Evolutionary conservation across 2,888 invertebrate genomes (phyloP), one percentile per base, ranked within the genome.

Genomic region (Chorisops tibialis): DNA sequence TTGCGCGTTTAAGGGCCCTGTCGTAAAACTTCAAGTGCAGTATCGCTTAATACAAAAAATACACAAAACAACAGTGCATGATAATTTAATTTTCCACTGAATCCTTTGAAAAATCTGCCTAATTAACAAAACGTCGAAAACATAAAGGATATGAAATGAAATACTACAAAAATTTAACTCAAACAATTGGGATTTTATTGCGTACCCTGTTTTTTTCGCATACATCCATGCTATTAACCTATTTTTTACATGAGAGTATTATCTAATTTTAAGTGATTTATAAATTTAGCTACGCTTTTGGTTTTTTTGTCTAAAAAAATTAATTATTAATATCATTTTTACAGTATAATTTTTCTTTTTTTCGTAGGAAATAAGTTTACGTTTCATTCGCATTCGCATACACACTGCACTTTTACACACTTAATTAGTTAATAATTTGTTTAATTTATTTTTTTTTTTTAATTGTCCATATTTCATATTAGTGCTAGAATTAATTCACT

Each of bases 141-240:
- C 30, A 7, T 30, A 30, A 30, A 30, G 30, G 30, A 30, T 7
- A 5, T 14, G 9, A 51, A 50, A 56, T 56, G 22, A 39, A 16
- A 41, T 24, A 18, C n/a, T 7, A 4, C 4, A 14, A 38, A 16
- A 1, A 9, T 48, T 48, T 54, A 65, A 65, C 63, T 65, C 62
- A 65, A 65, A 65, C 65, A 65, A 65, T 19, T 63, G 65, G 65
- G 65, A 65, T 58, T 64, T 65, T 65, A 65, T 65, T 65, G 50
- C 54, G 41, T 65, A 65, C 65, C 65, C 65, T 65, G 65, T 65
- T 43, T 45, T 60, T 60, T 43, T 43, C 35, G 50, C 21, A 52
- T 48, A 38, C 30, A 35, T 50, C n/a, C 39, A 50, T 50, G 7
- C 41, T 50, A 50, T 43, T 56, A 30, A 16, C 56, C 56, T 56